Percentiles rank a stretch among this genome's conserved stretches.
These are phyloP conservation scores for Drosophila melanogaster DNA, from an alignment of 1,140 invertebrate species.

Conservation along the genomic window DNA sequence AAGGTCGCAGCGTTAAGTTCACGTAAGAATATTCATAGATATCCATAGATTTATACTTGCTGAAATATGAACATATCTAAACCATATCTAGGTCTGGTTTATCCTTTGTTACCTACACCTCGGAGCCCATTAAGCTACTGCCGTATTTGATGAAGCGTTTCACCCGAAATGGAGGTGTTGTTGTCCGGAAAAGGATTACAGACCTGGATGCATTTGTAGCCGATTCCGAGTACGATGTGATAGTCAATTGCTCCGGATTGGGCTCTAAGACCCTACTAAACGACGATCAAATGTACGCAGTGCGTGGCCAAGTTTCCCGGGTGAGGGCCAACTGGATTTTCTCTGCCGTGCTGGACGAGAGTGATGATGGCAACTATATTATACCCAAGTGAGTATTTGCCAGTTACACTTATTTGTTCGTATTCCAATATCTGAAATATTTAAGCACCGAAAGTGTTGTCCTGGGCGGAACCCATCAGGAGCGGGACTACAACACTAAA, in stretches of 20 bases:
- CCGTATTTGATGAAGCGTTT: constrained; percentile 88
- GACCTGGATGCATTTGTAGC: constrained; percentile 85
- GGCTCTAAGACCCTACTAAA: constrained; percentile 87
- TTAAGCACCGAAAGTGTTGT: constrained; percentile 87
- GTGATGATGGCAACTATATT: constrained; percentile 88
- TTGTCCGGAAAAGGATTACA: constrained; percentile 85
- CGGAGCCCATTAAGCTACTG: constrained; percentile 87
- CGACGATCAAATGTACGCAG: constrained; percentile 86
- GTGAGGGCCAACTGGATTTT: constrained; percentile 88
- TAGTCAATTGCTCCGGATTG: constrained; percentile 90
- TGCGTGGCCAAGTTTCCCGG: constrained; percentile 90
- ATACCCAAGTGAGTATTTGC: constrained; percentile 88
- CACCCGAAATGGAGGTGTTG: constrained; percentile 85
- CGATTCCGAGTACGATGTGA: constrained; percentile 86
- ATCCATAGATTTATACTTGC: too few species aligned
- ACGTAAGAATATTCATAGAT: constrained; percentile 80
- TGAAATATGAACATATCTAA: constrained; percentile 80
- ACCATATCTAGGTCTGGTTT: constrained; percentile 85
- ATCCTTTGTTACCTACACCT: constrained; percentile 88
- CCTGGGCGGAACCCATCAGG: constrained; percentile 91
- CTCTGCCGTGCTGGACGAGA: constrained; percentile 86
- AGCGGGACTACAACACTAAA: constrained; percentile 87
- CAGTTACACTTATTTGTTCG: too few species aligned
- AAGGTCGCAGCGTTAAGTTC: constrained; percentile 85
- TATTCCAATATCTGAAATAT: too few species aligned